Conservation (phyloP, 2,797 vertebrate species). For the Phoxinus dragarum region DNA sequence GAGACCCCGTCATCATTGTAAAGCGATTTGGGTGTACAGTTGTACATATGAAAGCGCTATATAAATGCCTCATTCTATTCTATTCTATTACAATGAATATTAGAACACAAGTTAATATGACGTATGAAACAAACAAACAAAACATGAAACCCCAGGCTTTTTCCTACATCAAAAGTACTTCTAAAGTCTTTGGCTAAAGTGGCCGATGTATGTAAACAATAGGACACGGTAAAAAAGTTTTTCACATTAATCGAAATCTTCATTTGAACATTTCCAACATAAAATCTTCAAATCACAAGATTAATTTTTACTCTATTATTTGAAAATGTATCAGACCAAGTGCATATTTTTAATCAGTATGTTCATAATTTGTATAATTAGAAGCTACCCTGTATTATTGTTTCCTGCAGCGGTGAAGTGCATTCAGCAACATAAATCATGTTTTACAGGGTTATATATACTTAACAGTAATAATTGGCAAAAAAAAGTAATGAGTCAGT, state of each 20-base stretch:
- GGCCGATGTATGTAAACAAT: not conserved
- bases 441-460: too few species aligned
- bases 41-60: too few species aligned
- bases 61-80: too few species aligned
- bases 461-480: too few species aligned
- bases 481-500: too few species aligned
- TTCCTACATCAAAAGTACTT: constrained; percentile 36
- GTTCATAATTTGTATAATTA: not conserved
- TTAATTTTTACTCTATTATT: not conserved
- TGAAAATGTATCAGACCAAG: too few species aligned
- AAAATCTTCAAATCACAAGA: not conserved
- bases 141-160: not conserved
- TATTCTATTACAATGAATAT: not conserved
- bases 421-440: too few species aligned
- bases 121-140: not conserved
- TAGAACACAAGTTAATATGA: not conserved
- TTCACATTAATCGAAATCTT: not conserved
- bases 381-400: not conserved
- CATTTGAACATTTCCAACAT: not conserved
- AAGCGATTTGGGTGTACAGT: too few species aligned
- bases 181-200: not conserved
- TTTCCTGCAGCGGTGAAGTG: too few species aligned
- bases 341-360: too few species aligned
- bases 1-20: too few species aligned
- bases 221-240: not conserved